These are phyloP conservation scores for Cotesia congregata DNA, from an alignment of 2,888 invertebrate species.

Conservation along the genomic window DNA sequence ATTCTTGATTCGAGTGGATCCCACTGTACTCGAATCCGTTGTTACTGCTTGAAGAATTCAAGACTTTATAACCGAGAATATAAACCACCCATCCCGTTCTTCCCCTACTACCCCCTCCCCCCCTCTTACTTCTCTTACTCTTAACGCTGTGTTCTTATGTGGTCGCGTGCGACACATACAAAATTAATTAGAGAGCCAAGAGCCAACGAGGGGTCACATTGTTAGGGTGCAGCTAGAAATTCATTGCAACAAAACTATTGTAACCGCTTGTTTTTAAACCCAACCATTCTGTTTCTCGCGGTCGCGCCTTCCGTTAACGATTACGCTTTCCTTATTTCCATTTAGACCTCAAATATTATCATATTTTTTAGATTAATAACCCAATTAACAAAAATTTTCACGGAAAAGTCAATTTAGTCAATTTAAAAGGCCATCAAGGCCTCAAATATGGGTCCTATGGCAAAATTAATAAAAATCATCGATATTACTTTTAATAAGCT, in stretches of 20 bases:
- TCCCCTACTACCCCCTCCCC: not conserved
- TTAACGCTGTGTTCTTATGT: slow-evolving; percentile 57
- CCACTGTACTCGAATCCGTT: slow-evolving; percentile 31
- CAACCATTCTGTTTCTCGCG: no score
- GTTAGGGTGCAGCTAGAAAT: not conserved
- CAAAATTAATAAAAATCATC: no score
- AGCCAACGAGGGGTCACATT: slow-evolving; percentile 51
- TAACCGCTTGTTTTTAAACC: no score
- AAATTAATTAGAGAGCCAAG: slow-evolving; percentile 64
- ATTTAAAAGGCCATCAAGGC: no score
- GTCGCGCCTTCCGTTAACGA: no score
- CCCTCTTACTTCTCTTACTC: slow-evolving; percentile 9
- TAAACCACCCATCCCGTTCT: slow-evolving; percentile 12
- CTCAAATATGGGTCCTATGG: no score
- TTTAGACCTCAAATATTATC: not conserved
- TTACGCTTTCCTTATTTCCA: no score
- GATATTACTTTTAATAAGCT: no score
- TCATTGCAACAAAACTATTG: no score
- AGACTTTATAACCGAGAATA: not conserved
- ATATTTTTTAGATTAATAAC: not conserved
- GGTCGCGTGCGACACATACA: slow-evolving; percentile 58
- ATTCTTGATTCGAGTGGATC: slow-evolving; percentile 63
- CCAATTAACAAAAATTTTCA: no score
- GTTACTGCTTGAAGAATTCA: slow-evolving; percentile 10
- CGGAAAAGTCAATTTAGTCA: no score